Evolutionary conservation across 2,797 vertebrate genomes (phyloP), one percentile per base, ranked within the genome.

Genomic region (Lacerta bilineata): DNA sequence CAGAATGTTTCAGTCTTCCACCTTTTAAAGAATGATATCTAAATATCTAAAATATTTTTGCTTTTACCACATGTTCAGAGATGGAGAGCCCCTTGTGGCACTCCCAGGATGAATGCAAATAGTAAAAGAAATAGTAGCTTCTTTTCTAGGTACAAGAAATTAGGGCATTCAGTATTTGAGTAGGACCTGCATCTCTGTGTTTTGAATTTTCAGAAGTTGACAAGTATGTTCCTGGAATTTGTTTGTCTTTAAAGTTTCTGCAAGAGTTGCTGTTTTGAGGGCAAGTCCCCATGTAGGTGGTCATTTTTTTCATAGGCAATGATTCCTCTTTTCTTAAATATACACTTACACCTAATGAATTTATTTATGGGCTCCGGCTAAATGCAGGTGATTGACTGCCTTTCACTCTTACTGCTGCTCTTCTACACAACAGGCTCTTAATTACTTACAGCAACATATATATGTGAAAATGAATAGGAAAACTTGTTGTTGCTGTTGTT

Each of bases 291-390:
- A 17, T 84, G 50, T 25, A 83, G 25, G 36, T 88, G 39, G 33
- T 0, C 61, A 0, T 71, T 43, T 88, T 41, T 64, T 69, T 80
- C 85, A 88, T 1, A 18, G 87, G 8, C 36, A 95, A 88, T 82
- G 89, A 75, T 59, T 8, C 86, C 83, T 64, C 88, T 92, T 93
- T 64, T 9, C 80, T 50, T 88, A 61, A 36, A 17, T 78, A 91
- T 33, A 11, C 11, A 86, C 36, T 29, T 15, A 77, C 20, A 86
- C 93, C 43, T 80, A 69, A 4, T 64, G 9, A 20, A 71, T 88
- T 33, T 86, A 11, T 46, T 33, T 92, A 91, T 71, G 88, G 88
- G 84, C 1, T 3, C 79, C 8, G 68, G 27, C 86, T 5, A 46
- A 13, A 66, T 74, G 71, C 79, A 82, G 39, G 83, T 74, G 69